Evolutionary conservation across 2,113 vertebrate species (phyloP).

Genomic region (Elephantulus edwardii): DNA sequence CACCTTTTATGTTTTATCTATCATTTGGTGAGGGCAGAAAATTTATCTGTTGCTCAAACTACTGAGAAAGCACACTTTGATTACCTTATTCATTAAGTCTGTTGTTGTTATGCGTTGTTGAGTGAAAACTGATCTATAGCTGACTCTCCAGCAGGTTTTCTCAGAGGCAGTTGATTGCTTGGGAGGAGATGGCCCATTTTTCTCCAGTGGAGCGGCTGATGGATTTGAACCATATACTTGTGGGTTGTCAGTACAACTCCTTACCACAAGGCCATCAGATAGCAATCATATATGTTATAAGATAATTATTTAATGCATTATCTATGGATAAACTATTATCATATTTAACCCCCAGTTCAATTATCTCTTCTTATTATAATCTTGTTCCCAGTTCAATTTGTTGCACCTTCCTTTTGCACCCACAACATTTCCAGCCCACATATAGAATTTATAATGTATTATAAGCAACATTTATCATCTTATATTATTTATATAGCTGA

Average conservation of each 20-base stretch:
- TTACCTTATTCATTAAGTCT: not conserved
- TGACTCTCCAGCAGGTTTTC: no score
- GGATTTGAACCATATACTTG: no score
- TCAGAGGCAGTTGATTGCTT: no score
- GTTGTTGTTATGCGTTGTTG: no score
- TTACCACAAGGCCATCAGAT: no score
- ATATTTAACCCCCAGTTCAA: not conserved
- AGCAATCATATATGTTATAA: not conserved
- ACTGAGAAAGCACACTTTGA: not conserved
- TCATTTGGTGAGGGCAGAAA: not conserved
- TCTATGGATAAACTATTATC: constrained; percentile 12
- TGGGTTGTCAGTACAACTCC: no score
- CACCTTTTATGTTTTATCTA: constrained; percentile 17
- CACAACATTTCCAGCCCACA: constrained; percentile 11
- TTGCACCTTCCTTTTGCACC: not conserved
- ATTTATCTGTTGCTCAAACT: constrained; percentile 2
- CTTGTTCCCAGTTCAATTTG: not conserved
- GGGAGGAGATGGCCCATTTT: no score
- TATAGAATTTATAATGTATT: constrained; percentile 11
- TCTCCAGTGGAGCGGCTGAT: no score
- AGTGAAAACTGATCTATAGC: no score
- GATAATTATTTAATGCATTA: constrained; percentile 1
- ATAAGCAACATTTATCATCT: not conserved
- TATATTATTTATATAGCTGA: not conserved
- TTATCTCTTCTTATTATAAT: not conserved